A percentile compares a stretch with the other conserved stretches of the same genome.
Conservation (phyloP, 2,888 invertebrate genomes). For the Stegophylla sp. region DNA sequence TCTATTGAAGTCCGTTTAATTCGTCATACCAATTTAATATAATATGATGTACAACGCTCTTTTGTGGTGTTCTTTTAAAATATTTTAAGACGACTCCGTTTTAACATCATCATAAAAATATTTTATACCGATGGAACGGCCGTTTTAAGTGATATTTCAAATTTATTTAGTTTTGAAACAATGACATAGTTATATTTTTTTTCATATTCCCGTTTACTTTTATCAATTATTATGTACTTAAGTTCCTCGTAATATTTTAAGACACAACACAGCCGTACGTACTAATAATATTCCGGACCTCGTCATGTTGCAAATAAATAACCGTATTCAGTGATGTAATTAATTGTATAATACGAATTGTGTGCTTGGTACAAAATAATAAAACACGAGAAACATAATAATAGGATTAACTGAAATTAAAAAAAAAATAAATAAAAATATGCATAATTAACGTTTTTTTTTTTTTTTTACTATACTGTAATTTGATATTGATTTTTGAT, state of each 20-base stretch:
- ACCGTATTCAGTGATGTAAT: neutral
- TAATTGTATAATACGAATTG: too few species aligned
- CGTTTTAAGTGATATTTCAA: neutral
- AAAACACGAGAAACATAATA: too few species aligned
- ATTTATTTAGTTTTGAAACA: neutral
- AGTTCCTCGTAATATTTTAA: too few species aligned
- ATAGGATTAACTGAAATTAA: too few species aligned
- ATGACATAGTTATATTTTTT: neutral
- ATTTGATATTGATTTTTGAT: too few species aligned
- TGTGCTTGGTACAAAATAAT: too few species aligned
- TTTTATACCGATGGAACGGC: neutral
- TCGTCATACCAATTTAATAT: neutral
- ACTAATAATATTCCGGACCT: neutral
- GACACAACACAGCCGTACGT: neutral
- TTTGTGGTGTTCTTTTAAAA: neutral
- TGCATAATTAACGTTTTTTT: too few species aligned
- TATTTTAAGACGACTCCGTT: neutral
- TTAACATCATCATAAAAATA: neutral
- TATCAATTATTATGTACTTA: neutral
- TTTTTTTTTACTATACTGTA: too few species aligned
- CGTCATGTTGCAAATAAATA: neutral
- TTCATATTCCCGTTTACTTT: neutral
- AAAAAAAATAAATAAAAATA: too few species aligned
- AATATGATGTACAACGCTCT: too few species aligned
- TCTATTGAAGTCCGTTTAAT: neutral